Conservation (phyloP, 2,888 invertebrate species). For the Coenonympha arcania region DNA sequence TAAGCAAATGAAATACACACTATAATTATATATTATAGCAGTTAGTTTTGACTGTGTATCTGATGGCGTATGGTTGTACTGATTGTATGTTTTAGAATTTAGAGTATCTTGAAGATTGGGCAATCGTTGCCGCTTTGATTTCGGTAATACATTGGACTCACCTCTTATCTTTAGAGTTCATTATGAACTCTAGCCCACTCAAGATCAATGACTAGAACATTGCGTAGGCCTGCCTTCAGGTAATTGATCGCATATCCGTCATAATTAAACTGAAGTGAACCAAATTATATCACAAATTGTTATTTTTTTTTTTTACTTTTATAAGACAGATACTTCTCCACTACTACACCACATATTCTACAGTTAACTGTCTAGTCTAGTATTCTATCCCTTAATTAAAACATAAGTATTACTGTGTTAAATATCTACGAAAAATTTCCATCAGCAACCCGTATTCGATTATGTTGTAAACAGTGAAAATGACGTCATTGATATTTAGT, state of each 20-base stretch:
- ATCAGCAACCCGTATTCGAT: constrained; percentile 43
- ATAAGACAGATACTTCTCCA: background rate
- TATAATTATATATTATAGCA: too few relatives aligned
- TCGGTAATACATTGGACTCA: background rate
- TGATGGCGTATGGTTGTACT: constrained; percentile 1
- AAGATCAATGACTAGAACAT: too few relatives aligned
- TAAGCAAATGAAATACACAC: constrained; percentile 11
- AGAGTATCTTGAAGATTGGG: background rate
- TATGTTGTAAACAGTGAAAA: constrained; percentile 44
- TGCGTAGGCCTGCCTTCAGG: too few relatives aligned
- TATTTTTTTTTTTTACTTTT: background rate
- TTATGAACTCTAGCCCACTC: too few relatives aligned
- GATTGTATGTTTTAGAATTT: background rate
- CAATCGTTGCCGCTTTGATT: background rate
- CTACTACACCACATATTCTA: too few relatives aligned
- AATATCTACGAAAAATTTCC: constrained; percentile 46
- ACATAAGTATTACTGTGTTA: constrained; percentile 25
- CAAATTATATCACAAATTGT: background rate
- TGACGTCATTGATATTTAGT: constrained; percentile 46
- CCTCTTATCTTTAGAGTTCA: background rate
- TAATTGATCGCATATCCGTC: too few relatives aligned
- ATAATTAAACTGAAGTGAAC: too few relatives aligned
- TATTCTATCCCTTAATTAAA: too few relatives aligned
- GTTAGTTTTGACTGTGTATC: background rate
- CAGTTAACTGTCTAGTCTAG: too few relatives aligned